Evolutionary conservation across 1,140 invertebrate species (phyloP).

Genomic region (Macrobrachium rosenbergii): DNA sequence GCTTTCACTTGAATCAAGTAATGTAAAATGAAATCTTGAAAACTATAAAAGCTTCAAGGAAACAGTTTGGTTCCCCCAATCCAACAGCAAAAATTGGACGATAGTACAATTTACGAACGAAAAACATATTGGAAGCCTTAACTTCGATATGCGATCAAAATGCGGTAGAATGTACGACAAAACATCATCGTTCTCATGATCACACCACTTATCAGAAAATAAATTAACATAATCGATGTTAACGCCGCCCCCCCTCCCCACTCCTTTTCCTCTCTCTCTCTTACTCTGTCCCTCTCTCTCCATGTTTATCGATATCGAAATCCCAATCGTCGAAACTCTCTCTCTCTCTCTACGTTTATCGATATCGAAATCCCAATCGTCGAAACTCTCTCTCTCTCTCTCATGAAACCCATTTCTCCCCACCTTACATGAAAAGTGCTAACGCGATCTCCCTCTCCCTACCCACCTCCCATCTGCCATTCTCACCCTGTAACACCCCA

Average conservation of each 20-base stretch:
- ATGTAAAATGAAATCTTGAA: no score
- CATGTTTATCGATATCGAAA: no score
- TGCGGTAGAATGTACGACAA: no score
- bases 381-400: constrained; percentile 19
- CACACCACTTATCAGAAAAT: background rate
- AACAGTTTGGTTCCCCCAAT: no score
- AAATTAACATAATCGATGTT: background rate
- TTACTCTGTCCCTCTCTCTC: background rate
- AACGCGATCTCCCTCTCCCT: background rate
- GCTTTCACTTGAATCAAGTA: no score
- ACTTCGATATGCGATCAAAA: no score
- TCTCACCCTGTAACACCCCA: background rate
- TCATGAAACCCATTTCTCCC: background rate
- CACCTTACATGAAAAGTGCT: background rate
- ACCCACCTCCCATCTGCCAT: background rate
- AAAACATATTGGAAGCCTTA: no score
- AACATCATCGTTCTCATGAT: no score
- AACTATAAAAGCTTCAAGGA: no score
- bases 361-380: no score
- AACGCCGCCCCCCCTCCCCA: background rate
- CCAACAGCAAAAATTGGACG: no score
- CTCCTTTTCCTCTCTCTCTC: constrained; percentile 1
- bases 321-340: background rate
- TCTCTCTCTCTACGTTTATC: constrained; percentile 11
- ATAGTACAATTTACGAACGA: no score